These are phyloP conservation scores for Astyanax mexicanus DNA, from an alignment of 2,797 vertebrate species.

Conservation along the genomic window DNA sequence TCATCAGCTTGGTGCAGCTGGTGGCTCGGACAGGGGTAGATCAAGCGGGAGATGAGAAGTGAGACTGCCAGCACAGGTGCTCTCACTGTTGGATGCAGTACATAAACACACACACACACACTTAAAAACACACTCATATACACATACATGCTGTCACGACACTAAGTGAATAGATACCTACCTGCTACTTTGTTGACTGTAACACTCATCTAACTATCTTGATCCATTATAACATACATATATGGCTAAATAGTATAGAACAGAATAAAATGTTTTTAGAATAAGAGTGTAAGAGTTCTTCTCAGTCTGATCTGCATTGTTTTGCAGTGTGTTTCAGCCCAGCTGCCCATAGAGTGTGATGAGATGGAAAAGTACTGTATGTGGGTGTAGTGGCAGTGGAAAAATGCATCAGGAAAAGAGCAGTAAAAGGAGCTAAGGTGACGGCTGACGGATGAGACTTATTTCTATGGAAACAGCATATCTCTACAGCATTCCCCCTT, in stretches of 20 bases:
- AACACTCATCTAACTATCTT: too few relatives aligned
- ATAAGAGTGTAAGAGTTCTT: conserved; percentile 50
- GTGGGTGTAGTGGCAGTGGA: conserved; percentile 48
- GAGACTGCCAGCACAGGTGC: conserved; percentile 39
- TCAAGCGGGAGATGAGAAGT: conserved; percentile 51
- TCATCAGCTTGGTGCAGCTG: conserved; percentile 17
- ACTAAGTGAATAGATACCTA: conserved; percentile 56
- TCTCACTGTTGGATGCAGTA: conserved; percentile 51
- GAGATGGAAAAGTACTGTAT: conserved; percentile 53
- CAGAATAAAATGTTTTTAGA: background rate
- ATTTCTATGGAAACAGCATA: conserved; percentile 83
- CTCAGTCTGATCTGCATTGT: conserved; percentile 14
- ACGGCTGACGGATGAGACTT: conserved; percentile 66
- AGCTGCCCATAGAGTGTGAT: background rate
- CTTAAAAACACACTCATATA: background rate
- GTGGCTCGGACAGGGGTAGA: conserved; percentile 13
- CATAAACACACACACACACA: conserved; percentile 38
- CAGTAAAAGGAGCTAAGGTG: conserved; percentile 42
- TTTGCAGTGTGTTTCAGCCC: conserved; percentile 25
- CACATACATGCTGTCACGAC: conserved; percentile 72
- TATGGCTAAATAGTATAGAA: too few relatives aligned
- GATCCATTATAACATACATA: too few relatives aligned
- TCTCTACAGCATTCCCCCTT: conserved; percentile 46
- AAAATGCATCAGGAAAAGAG: conserved; percentile 60
- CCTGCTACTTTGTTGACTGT: conserved; percentile 62